Evolutionary conservation across 2,888 invertebrate species (phyloP).

Genomic region (Melieria crassipennis): DNA sequence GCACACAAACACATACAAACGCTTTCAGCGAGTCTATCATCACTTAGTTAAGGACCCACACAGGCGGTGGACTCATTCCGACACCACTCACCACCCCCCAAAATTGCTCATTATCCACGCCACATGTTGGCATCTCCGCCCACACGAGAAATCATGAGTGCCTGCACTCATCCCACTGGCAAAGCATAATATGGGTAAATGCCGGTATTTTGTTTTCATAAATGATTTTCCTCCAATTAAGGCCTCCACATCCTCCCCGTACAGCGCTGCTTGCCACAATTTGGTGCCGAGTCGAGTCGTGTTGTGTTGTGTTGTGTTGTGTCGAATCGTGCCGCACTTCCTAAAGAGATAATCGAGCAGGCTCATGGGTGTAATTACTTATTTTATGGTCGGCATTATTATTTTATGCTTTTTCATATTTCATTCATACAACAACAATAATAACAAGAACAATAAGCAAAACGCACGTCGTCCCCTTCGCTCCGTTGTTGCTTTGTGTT

Average conservation of each 20-base stretch:
- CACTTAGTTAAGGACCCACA: too few relatives aligned
- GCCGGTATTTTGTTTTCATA: conserved; percentile 25
- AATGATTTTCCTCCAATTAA: conserved; percentile 34
- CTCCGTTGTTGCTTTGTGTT: neutral
- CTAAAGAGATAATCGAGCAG: conserved; percentile 62
- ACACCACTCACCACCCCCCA: too few relatives aligned
- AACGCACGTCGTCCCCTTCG: neutral
- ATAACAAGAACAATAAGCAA: neutral
- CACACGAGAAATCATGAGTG: neutral
- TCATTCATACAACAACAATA: conserved; percentile 16
- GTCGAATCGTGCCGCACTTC: neutral
- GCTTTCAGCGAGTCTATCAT: too few relatives aligned
- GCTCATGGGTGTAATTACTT: conserved; percentile 63
- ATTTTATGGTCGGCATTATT: conserved; percentile 42
- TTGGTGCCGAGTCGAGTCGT: too few relatives aligned
- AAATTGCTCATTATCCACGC: too few relatives aligned
- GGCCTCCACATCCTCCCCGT: neutral
- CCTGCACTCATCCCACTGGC: neutral
- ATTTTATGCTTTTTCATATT: conserved; percentile 32
- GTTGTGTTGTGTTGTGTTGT: too few relatives aligned
- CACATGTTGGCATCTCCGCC: too few relatives aligned
- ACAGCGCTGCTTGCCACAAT: too few relatives aligned
- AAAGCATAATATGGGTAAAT: neutral
- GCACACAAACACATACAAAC: too few relatives aligned
- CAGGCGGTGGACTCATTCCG: too few relatives aligned